Base-by-base conservation (phyloP, 2,888 invertebrate species). In the Antheraea yamamai region DNA sequence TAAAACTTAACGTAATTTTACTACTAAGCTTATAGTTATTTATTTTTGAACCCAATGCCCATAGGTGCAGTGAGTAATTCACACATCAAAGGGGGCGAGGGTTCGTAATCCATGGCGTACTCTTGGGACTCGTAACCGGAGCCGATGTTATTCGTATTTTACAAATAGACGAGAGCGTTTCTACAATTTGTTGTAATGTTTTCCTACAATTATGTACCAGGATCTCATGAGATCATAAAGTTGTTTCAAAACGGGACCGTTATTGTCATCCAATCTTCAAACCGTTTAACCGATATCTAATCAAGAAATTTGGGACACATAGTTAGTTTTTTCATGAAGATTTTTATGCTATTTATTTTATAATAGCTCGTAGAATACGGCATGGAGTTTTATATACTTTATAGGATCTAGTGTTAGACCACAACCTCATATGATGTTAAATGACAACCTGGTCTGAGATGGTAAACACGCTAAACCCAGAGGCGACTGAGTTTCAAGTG, bases 81-180 rank as follows among this genome's bases (percentile, higher is more conserved):
- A 47, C 68, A 58, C 75, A 58, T 73, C 68, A 75, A 73, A 77
- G 82, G 81, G 81, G 64, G 74, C 79, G 79, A 80, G 81, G 84
- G 85, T 81, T 81, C 70, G 73, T 81, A 86, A 86, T 86, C 87
- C 88, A 30, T 30, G 76, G 70, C 76, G 75, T 74, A 80, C 90
- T 84, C 88, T 71, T 76, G 91, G 88, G 92, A 87, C 84, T 83
- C 84, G 92, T 91, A 91, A 92, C 87, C 77, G 82, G 90, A 91
- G 85, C 85, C 81, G 82, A 39, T 39, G 70, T 66, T 30, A 16
- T 16, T 39, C 70, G 18, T 39, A 39, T 8, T 68, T 68, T 84
- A 90, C 91, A 89, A 88, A 91, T 84, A 89, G 89, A 91, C 88
- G 90, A 88, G 91, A 4, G 35, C 6, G 35, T 91, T 91, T 90